Evolutionary conservation across 2,113 vertebrate species (phyloP), one percentile per base, ranked within the genome.

Genomic region (Callocephalon fimbriatum): DNA sequence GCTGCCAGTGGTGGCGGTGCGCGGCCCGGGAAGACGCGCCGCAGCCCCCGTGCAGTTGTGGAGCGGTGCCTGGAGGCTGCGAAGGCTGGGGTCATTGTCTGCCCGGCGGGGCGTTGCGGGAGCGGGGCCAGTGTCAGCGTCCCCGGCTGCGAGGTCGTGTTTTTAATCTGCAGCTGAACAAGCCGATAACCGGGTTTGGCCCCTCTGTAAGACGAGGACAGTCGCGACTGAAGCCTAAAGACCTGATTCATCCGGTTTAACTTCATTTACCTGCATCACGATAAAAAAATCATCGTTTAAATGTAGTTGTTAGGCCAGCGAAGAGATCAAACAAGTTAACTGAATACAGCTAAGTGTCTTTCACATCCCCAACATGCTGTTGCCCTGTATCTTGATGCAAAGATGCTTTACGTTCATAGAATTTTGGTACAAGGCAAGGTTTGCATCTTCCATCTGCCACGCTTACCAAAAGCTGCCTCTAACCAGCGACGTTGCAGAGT

Each of bases 71-170:
- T 3, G 1, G 51, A 31, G 29, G 4, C 58, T 9, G 63, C 4
- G 74, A 53, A 4, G 67, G 25, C 44, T 54, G 10, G 1, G 4
- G 56, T 51, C 76, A 15, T 20, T 54, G 72, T 5, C 14, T 9
- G 62, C 48, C 32, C 6, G 61, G 29, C 16, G n/a, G 3, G 47
- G 59, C 2, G 3, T 38, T 17, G 80, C 14, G 7, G 48, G 48
- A 37, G 58, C 23, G 6, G 8, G 2, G n/a, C n/a, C 27, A 1
- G 27, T 16, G 70, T 2, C 85, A 2, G 4, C 44, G n/a, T 4
- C 50, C 12, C 20, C 5, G 23, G 20, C 65, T 18, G 45, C 21
- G 37, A 31, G 21, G 2, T 19, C 10, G 10, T 16, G 50, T 35
- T 5, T n/a, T 51, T 47, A 26, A 17, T 68, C 70, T 20, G 87